Base-by-base conservation (phyloP, 2,113 vertebrate species). In the Picathartes gymnocephalus region DNA sequence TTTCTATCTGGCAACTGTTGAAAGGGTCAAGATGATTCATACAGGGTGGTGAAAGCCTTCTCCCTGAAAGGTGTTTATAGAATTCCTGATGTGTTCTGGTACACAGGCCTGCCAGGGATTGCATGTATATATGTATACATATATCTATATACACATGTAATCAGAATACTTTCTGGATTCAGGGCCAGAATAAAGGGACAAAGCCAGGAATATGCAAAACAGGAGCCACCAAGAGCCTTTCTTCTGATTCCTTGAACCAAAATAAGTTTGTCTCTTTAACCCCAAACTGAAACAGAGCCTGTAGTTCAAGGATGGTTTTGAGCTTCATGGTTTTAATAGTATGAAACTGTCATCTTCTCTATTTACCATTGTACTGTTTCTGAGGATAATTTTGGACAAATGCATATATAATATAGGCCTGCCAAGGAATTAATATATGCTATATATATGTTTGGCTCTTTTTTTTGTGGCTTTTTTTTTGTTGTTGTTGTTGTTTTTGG, bases 41-140 rank as follows among this genome's bases (percentile, higher is more conserved):
- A 25, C 13, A 50, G 68, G 62, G 33, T 73, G 30, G 3, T 5
- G 12, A 66, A 64, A 93, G 17, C n/a, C 22, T 47, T 85, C 23
- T 89, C 13, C 7, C 40, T 79, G 44, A n/a, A 58, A 69, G 57
- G 23, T 44, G 10, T 48, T 77, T 23, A 6, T 65, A 8, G 20
- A 48, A 33, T 68, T 73, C 20, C 64, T 89, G 50, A 64, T 40
- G 57, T 64, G 44, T 11, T 39, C 15, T 53, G 3, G 30, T 13
- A 8, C 35, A 22, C 12, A 7, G 24, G 19, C 10, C 44, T 81
- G 58, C 48, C 66, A 70, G 39, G 37, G 50, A 42, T 47, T 51
- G 28, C 4, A 1, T 22, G 15, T 50, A 3, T 11, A 9, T 6
- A 30, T 19, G 12, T 27, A 0, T 11, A 27, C 4, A 22, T 40